Percentiles rank a stretch among this genome's conserved stretches.
phyloP scores from a whole-genome alignment of 2,797 vertebrate genomes.

The Hylomyscus alleni region DNA sequence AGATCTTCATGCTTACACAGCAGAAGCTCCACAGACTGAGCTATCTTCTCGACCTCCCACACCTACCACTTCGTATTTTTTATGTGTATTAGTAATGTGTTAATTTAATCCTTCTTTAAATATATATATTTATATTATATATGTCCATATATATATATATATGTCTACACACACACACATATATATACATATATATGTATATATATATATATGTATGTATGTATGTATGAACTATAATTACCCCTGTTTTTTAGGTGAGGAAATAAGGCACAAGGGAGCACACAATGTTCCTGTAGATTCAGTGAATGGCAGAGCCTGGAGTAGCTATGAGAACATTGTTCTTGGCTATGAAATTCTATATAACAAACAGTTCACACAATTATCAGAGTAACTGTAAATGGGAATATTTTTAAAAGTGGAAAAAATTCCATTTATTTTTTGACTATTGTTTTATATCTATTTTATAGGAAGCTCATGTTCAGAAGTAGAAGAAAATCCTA shows the following conservation, averaged over 20 bases:
- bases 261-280: background rate
- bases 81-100: background rate
- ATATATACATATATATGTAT: background rate
- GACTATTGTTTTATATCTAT: background rate
- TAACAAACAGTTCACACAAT: background rate
- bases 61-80: background rate
- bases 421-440: background rate
- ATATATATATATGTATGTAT: background rate
- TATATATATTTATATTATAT: background rate
- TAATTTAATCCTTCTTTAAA: slow-evolving; percentile 36
- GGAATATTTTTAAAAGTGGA: background rate
- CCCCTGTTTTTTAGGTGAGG: background rate
- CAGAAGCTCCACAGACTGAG: background rate
- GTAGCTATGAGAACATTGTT: background rate
- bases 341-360: background rate
- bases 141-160: background rate
- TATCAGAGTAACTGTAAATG: background rate
- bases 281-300: background rate
- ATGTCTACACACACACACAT: no score
- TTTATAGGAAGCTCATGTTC: background rate
- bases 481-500: slow-evolving; percentile 50
- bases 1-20: background rate
- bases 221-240: background rate
- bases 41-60: background rate
- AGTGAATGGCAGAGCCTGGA: background rate